Evolutionary conservation across 2,888 invertebrate species (phyloP).

Genomic region (Cheilosia soror): DNA sequence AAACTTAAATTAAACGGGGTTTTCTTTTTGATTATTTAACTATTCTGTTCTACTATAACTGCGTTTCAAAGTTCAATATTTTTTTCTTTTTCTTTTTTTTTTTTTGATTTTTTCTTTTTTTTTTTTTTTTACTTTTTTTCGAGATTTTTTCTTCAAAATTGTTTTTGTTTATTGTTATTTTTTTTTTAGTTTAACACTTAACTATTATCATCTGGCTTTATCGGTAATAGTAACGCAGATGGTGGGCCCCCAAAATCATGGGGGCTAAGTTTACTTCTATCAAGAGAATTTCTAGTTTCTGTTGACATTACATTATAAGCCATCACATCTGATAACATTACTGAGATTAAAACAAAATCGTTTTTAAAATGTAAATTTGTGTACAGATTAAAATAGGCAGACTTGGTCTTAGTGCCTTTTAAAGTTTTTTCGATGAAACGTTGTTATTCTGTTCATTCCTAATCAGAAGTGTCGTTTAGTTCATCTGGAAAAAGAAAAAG

Average conservation of each 20-base stretch:
- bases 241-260: slow-evolving; percentile 84
- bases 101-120: slow-evolving; percentile 30
- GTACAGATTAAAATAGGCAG: background rate
- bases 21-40: slow-evolving; percentile 36
- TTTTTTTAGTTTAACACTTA: slow-evolving; percentile 76
- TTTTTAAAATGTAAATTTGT: slow-evolving; percentile 28
- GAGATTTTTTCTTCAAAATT: slow-evolving; percentile 25
- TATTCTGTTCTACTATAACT: slow-evolving; percentile 55
- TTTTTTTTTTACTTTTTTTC: slow-evolving; percentile 35
- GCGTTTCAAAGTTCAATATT: slow-evolving; percentile 62
- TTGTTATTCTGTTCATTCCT: slow-evolving; percentile 52
- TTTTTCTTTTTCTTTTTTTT: slow-evolving; percentile 44
- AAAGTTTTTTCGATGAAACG: slow-evolving; percentile 33
- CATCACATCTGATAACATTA: slow-evolving; percentile 83
- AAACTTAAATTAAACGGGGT: slow-evolving; percentile 47
- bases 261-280: slow-evolving; percentile 81
- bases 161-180: slow-evolving; percentile 12
- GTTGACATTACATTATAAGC: slow-evolving; percentile 83
- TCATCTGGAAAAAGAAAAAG: slow-evolving; percentile 51
- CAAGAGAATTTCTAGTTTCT: slow-evolving; percentile 77
- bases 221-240: slow-evolving; percentile 76
- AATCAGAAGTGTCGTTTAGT: slow-evolving; percentile 12
- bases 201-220: slow-evolving; percentile 78
- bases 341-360: slow-evolving; percentile 75
- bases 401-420: slow-evolving; percentile 36